A percentile compares a stretch with the other conserved stretches of the same genome.
These are phyloP conservation scores for Gymnocypris eckloni DNA, from an alignment of 2,797 vertebrate species.

Conservation along the genomic window DNA sequence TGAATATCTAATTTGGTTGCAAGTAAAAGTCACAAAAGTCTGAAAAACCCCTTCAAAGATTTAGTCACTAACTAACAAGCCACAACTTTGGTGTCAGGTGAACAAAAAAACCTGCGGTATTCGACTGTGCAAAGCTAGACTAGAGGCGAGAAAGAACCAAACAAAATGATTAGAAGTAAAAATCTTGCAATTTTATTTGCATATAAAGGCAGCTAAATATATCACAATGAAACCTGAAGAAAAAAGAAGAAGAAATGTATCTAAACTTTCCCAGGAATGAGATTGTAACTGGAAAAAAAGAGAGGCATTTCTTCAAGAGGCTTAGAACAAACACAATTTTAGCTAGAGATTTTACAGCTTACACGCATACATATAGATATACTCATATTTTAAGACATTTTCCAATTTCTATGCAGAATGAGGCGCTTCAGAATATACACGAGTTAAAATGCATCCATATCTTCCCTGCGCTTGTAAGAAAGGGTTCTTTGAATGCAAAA, in stretches of 20 bases:
- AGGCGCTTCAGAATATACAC: slow-evolving; percentile 65
- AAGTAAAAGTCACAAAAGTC: neutral
- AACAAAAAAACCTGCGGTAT: neutral
- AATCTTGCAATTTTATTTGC: slow-evolving; percentile 99
- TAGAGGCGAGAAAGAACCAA: slow-evolving; percentile 15
- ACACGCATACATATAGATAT: slow-evolving; percentile 73
- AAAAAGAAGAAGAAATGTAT: slow-evolving; percentile 77
- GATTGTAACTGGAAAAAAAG: slow-evolving; percentile 85
- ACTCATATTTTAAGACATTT: slow-evolving; percentile 64
- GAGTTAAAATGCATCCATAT: slow-evolving; percentile 64
- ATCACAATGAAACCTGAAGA: slow-evolving; percentile 96
- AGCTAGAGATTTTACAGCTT: slow-evolving; percentile 69
- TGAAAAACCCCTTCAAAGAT: neutral
- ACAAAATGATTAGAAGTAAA: slow-evolving; percentile 81
- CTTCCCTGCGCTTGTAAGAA: slow-evolving; percentile 66
- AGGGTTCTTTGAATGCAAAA: slow-evolving; percentile 59
- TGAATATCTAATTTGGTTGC: neutral
- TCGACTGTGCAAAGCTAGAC: neutral
- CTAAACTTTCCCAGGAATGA: slow-evolving; percentile 91
- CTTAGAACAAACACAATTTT: slow-evolving; percentile 48
- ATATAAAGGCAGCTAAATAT: slow-evolving; percentile 99
- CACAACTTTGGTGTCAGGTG: neutral
- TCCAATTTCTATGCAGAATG: slow-evolving; percentile 70
- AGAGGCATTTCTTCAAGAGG: slow-evolving; percentile 79
- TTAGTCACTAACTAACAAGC: neutral